Conservation (phyloP, 2,113 vertebrate species). For the Trogon melanurus region DNA sequence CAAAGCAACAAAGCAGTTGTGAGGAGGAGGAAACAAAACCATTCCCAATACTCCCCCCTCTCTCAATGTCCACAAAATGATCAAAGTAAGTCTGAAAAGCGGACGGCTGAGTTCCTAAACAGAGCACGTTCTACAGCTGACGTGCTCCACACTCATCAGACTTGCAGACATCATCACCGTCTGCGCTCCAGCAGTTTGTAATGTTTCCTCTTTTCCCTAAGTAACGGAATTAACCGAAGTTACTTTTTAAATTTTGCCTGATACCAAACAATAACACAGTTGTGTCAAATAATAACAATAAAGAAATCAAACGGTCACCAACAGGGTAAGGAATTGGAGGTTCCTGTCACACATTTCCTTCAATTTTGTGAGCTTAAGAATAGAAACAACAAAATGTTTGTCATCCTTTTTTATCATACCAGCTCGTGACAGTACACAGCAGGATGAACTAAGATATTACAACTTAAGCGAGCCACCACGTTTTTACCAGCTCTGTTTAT, state of each 20-base stretch:
- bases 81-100: neutral
- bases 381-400: neutral
- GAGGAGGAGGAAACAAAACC: neutral
- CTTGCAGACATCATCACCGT: neutral
- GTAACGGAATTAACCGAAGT: neutral
- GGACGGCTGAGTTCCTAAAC: neutral
- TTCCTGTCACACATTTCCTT: neutral
- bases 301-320: neutral
- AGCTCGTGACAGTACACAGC: neutral
- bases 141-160: neutral
- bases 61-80: neutral
- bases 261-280: neutral
- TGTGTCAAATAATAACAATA: neutral
- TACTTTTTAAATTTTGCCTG: neutral
- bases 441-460: neutral
- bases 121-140: fast-evolving
- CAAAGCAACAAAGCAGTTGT: neutral
- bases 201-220: neutral
- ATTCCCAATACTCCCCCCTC: neutral
- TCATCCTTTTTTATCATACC: neutral
- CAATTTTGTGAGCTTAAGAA: neutral
- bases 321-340: neutral
- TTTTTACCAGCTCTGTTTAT: neutral
- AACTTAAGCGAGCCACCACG: neutral
- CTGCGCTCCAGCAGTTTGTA: neutral